A percentile compares a stretch with the other conserved stretches of the same genome.
Conservation (phyloP, 2,113 vertebrate species). For the Aepyceros melampus region DNA sequence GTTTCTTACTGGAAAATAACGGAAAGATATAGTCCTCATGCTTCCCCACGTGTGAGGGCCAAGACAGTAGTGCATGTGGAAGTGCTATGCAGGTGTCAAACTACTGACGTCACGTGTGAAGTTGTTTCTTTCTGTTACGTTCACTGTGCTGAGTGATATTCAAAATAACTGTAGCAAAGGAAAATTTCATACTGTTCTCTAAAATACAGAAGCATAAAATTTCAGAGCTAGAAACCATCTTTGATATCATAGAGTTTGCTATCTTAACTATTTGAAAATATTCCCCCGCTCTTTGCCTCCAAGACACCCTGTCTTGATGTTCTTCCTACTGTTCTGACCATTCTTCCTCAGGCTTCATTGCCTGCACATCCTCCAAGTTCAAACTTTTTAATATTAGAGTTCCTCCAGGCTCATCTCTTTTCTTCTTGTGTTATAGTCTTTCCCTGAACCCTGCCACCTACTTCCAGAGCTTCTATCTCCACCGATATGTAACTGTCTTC, state of each 20-base stretch:
- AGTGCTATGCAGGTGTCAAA: neutral
- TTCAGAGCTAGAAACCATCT: neutral
- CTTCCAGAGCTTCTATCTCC: neutral
- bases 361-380: neutral
- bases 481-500: neutral
- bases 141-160: neutral
- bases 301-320: neutral
- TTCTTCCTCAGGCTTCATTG: neutral
- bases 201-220: neutral
- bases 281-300: neutral
- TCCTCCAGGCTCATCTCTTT: neutral
- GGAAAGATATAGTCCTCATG: neutral
- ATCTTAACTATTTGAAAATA: neutral
- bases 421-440: neutral
- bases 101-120: neutral
- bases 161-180: neutral
- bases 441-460: neutral
- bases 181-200: neutral
- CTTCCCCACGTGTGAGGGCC: neutral
- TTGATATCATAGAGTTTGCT: neutral
- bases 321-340: neutral
- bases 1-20: conserved; percentile 9
- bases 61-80: neutral
- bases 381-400: neutral
- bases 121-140: neutral